These are phyloP conservation scores for Pyxicephalus adspersus DNA, from an alignment of 2,113 vertebrate genomes.

Conservation along the genomic window DNA sequence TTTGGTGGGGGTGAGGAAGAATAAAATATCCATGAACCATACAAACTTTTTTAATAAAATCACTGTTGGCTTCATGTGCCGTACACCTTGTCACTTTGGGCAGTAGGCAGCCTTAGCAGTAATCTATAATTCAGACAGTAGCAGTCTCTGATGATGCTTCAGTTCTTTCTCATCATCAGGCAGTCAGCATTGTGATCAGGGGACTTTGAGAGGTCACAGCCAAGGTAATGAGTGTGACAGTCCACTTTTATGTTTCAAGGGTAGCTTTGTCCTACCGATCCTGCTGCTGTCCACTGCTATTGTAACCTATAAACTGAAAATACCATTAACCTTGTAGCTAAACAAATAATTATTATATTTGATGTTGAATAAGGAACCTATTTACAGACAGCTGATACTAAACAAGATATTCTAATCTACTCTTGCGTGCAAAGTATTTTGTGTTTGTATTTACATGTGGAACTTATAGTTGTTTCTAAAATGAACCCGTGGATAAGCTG, in stretches of 20 bases:
- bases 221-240: conserved; percentile 65
- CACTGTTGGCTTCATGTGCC: too few relatives aligned
- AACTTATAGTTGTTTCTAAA: too few relatives aligned
- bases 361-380: background rate
- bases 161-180: conserved; percentile 63
- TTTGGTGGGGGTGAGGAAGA: too few relatives aligned
- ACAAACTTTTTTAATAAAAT: too few relatives aligned
- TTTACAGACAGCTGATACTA: background rate
- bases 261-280: conserved; percentile 73
- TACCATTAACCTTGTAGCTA: conserved; percentile 65
- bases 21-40: too few relatives aligned
- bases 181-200: conserved; percentile 67
- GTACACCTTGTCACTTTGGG: too few relatives aligned
- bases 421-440: too few relatives aligned
- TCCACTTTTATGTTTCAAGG: conserved; percentile 75
- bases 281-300: conserved; percentile 70
- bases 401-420: background rate
- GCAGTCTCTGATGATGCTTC: conserved; percentile 6
- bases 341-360: conserved; percentile 63
- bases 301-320: conserved; percentile 66
- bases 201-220: conserved; percentile 70
- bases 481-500: too few relatives aligned
- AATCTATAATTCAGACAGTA: too few relatives aligned
- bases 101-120: too few relatives aligned
- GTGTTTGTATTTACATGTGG: too few relatives aligned